These are phyloP conservation scores for Cryptoleucopteryx plumbea DNA, from an alignment of 2,113 vertebrate species.

Conservation along the genomic window DNA sequence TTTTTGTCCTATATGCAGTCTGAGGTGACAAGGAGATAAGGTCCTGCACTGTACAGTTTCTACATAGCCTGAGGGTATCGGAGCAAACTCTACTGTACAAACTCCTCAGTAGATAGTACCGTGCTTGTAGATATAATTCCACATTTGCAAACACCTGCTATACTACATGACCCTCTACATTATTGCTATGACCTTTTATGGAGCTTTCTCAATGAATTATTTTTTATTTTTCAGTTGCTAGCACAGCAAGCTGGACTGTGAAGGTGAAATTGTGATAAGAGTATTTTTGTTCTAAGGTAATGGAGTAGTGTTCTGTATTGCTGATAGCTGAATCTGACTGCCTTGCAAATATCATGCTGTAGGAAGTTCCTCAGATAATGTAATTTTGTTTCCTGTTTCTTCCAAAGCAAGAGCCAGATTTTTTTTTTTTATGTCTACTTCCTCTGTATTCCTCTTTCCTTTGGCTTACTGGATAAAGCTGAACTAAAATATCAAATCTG, in stretches of 20 bases:
- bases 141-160: background rate
- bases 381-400: slow-evolving; percentile 15
- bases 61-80: accelerated
- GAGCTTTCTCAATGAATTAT: background rate
- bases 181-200: background rate
- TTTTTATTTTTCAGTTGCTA: background rate
- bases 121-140: background rate
- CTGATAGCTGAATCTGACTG: background rate
- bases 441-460: background rate
- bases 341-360: background rate
- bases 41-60: background rate
- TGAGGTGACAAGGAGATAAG: background rate
- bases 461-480: background rate
- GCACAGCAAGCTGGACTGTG: background rate
- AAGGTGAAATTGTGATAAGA: background rate
- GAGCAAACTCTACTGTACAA: background rate
- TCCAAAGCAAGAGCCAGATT: background rate
- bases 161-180: background rate
- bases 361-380: background rate
- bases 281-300: background rate
- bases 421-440: background rate
- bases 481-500: background rate
- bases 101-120: background rate
- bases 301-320: background rate
- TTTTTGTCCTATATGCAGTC: background rate